phyloP scores from a whole-genome alignment of 2,113 vertebrate species.

The Callithrix jacchus region DNA sequence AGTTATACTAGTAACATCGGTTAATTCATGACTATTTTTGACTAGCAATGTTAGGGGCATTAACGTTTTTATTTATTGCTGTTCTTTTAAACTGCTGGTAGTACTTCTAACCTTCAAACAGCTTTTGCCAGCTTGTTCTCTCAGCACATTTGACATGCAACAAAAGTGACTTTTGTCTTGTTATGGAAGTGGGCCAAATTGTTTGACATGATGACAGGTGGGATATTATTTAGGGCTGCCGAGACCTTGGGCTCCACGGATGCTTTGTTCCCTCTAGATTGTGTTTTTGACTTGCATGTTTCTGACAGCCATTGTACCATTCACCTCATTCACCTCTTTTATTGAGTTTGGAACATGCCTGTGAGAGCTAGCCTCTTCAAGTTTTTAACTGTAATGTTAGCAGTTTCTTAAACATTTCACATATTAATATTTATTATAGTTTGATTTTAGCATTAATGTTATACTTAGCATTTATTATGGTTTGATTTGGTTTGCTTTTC shows the following conservation, averaged over 20 bases:
- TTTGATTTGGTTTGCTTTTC: neutral
- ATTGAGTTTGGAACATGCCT: constrained; percentile 87
- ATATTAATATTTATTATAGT: constrained; percentile 12
- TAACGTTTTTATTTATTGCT: constrained; percentile 66
- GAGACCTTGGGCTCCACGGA: constrained; percentile 80
- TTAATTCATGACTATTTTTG: constrained; percentile 75
- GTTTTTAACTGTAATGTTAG: constrained; percentile 43
- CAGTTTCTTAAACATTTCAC: constrained; percentile 62
- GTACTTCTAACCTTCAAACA: constrained; percentile 64
- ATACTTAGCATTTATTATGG: neutral
- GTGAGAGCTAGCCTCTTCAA: constrained; percentile 66
- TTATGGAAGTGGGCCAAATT: constrained; percentile 80
- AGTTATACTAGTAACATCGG: constrained; percentile 76
- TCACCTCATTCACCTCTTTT: constrained; percentile 83
- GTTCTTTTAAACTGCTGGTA: constrained; percentile 62
- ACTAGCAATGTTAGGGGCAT: constrained; percentile 54
- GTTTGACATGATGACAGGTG: constrained; percentile 85
- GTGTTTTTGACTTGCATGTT: constrained; percentile 89
- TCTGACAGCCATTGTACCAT: constrained; percentile 86
- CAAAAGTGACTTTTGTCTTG: constrained; percentile 85
- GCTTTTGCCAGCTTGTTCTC: constrained; percentile 68
- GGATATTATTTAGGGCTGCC: constrained; percentile 83
- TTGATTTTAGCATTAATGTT: neutral
- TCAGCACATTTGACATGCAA: constrained; percentile 76
- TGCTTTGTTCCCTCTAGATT: constrained; percentile 86